Evolutionary conservation across 2,797 vertebrate species (phyloP), one percentile per base, ranked within the genome.

Genomic region (Enteromius unitaeniatus): DNA sequence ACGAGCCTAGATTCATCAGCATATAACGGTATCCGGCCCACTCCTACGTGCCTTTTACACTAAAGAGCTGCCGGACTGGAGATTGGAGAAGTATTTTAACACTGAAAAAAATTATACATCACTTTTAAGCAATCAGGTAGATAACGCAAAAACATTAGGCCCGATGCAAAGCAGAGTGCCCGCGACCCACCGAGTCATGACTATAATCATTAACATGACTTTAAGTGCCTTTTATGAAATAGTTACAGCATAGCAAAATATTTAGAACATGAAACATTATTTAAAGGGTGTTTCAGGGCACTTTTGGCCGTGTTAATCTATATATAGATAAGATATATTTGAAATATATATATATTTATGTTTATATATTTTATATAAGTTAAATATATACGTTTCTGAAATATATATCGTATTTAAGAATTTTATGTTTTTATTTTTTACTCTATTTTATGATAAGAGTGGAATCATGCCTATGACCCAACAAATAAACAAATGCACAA

Each of bases 71-170:
- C 21, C 34, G 53, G 51, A 60, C 10, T 10, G 55, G 75, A 78
- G n/a, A 81, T 45, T 58, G 58, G 53, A 81, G 68, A 47, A 73
- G 79, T 58, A 42, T 60, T 60, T 58, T 60, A 76, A 76, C 53
- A 26, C 15, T 60, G 53, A 40, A 76, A 28, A 42, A 26, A 42
- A 42, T 26, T 23, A 42, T 42, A 37, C 74, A 60, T 76, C 53
- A 76, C 53, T 14, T 49, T 34, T 40, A 31, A 62, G 40, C 58
- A 47, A 47, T 78, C 55, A 2, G 55, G 23, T 47, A 78, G 76
- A 78, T 62, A 62, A 78, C 1, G 7, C 31, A 42, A 76, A 76
- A 26, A 60, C 21, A 42, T 19, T 23, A 76, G 51, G 51, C 31
- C 31, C 0, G 11, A 37, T 37, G 49, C 4, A 21, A 31, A 34